Percentiles rank a stretch among this genome's conserved stretches.
Conservation (phyloP, 2,797 vertebrate species). For the Poliocrania exsul region DNA sequence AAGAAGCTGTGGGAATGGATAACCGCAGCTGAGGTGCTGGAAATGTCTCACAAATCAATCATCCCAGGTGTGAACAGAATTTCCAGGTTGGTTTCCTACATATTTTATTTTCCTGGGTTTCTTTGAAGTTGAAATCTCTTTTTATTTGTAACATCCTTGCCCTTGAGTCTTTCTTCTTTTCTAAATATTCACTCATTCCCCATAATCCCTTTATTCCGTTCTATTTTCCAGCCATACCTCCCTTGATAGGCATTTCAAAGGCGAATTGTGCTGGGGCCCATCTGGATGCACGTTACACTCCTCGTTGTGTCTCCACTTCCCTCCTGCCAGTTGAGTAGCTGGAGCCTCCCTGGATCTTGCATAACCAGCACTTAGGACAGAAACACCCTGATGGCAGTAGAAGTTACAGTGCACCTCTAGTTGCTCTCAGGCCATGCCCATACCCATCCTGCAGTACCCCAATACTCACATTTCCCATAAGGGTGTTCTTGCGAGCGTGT, state of each 20-base stretch:
- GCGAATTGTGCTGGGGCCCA: not conserved
- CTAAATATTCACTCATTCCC: conserved; percentile 24
- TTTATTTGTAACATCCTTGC: conserved; percentile 11
- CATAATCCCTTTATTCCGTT: conserved; percentile 33
- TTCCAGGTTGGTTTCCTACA: conserved; percentile 48
- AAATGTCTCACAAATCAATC: conserved; percentile 62
- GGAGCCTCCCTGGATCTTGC: not conserved
- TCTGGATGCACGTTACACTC: not conserved
- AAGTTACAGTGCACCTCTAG: not conserved
- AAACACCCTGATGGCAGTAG: not conserved
- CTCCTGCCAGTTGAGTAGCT: not conserved
- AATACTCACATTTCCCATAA: fast-evolving
- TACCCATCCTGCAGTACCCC: not conserved
- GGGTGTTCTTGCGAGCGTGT: fast-evolving
- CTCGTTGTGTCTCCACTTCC: not conserved
- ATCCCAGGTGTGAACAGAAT: conserved; percentile 51
- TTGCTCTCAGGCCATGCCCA: not conserved
- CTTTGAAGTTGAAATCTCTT: conserved; percentile 57
- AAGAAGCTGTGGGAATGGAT: conserved; percentile 10
- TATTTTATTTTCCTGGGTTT: conserved; percentile 38
- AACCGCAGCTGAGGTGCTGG: not conserved
- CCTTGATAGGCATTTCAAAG: not conserved
- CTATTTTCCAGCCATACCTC: conserved; percentile 14
- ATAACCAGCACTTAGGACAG: not conserved
- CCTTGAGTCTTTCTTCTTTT: conserved; percentile 37